phyloP scores from a whole-genome alignment of 1,140 invertebrate species.

The Pteromalus puparum region DNA sequence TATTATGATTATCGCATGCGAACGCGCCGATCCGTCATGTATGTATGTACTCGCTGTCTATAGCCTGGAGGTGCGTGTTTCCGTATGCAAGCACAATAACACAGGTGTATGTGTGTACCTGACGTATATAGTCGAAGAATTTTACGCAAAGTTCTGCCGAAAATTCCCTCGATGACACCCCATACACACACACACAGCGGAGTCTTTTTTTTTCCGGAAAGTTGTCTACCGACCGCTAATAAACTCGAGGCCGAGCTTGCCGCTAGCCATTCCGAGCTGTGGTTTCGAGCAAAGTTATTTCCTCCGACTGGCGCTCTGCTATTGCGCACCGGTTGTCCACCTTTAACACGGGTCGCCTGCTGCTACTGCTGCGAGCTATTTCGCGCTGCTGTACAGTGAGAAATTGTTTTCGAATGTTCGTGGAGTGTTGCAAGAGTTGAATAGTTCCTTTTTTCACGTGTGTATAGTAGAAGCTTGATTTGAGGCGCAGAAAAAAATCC shows the following conservation, averaged over 20 bases:
- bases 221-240: constrained; percentile 60
- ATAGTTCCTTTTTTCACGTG: too few species aligned
- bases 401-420: too few species aligned
- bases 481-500: too few species aligned
- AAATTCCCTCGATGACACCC: too few species aligned
- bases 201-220: constrained; percentile 38
- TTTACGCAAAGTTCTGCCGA: too few species aligned
- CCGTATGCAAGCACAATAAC: too few species aligned
- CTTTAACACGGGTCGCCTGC: background rate
- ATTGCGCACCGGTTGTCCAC: background rate
- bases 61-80: background rate
- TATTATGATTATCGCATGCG: background rate
- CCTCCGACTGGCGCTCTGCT: background rate
- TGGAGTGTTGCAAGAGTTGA: too few species aligned
- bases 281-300: constrained; percentile 50
- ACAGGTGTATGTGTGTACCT: too few species aligned
- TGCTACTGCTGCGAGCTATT: too few species aligned
- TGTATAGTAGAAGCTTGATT: too few species aligned
- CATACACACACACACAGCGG: background rate
- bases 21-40: background rate
- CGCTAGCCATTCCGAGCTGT: background rate
- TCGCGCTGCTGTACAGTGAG: too few species aligned
- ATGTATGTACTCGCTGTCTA: background rate
- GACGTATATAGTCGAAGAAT: too few species aligned
- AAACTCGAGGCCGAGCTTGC: constrained; percentile 55